Evolutionary conservation across 1,140 invertebrate species (phyloP).

Genomic region (Hylyphantes graminicola): DNA sequence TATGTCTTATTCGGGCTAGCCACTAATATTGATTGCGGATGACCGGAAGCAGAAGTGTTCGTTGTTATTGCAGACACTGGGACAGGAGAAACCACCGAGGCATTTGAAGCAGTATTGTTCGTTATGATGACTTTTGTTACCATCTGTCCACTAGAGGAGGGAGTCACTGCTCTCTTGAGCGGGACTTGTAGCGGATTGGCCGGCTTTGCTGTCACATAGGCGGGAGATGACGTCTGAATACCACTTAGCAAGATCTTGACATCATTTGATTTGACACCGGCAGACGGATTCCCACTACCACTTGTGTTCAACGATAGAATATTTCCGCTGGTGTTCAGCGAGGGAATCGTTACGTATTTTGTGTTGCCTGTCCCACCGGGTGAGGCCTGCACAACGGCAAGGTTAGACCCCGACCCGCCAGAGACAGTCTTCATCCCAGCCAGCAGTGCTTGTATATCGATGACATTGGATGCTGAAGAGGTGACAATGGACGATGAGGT

Average conservation of each 20-base stretch:
- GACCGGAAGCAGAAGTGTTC: background rate
- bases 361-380: slow-evolving; percentile 19
- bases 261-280: slow-evolving; percentile 27
- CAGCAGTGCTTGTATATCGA: slow-evolving; percentile 16
- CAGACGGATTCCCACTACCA: background rate
- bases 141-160: slow-evolving; percentile 64
- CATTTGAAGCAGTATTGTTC: slow-evolving; percentile 63
- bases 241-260: slow-evolving; percentile 42
- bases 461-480: too few species aligned
- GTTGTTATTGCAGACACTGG: slow-evolving; percentile 62
- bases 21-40: slow-evolving; percentile 57
- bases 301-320: too few species aligned
- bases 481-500: too few species aligned
- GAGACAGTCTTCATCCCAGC: slow-evolving; percentile 30
- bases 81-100: slow-evolving; percentile 43
- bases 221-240: slow-evolving; percentile 2
- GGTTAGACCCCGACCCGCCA: slow-evolving; percentile 21
- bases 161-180: slow-evolving; percentile 44
- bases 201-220: slow-evolving; percentile 25
- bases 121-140: slow-evolving; percentile 75
- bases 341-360: slow-evolving; percentile 40
- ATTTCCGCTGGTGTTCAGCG: slow-evolving; percentile 37
- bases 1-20: slow-evolving; percentile 75
- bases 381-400: slow-evolving; percentile 39
- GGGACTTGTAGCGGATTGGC: slow-evolving; percentile 20